A percentile compares a stretch with the other conserved stretches of the same genome.
phyloP scores from a whole-genome alignment of 2,888 invertebrate species.

The Dynastes hyllus region DNA sequence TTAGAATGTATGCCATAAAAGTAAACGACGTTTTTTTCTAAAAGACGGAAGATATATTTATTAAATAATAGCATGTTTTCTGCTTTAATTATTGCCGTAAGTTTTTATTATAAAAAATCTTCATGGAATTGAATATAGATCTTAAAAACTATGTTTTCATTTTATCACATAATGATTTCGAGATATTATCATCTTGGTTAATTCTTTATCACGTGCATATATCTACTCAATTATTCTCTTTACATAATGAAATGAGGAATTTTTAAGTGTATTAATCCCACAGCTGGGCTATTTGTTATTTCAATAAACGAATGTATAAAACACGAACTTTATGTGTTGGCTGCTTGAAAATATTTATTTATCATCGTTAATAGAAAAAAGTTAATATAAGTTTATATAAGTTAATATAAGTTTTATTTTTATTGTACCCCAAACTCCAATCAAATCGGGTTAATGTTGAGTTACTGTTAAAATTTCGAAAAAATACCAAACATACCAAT shows the following conservation, averaged over 20 bases:
- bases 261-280: not conserved
- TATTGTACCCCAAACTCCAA: too few relatives aligned
- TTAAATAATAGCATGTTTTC: conserved; percentile 2
- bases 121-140: not conserved
- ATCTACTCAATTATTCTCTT: too few relatives aligned
- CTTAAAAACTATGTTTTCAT: conserved; percentile 16
- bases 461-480: too few relatives aligned
- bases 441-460: too few relatives aligned
- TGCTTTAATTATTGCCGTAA: conserved; percentile 17
- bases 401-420: too few relatives aligned
- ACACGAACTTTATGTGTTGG: not conserved
- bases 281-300: not conserved
- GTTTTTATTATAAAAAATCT: conserved; percentile 14
- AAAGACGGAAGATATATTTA: not conserved
- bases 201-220: too few relatives aligned
- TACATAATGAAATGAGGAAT: too few relatives aligned
- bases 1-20: conserved; percentile 22
- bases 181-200: not conserved
- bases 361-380: too few relatives aligned
- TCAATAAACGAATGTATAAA: not conserved
- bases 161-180: not conserved
- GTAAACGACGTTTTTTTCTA: not conserved
- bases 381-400: too few relatives aligned
- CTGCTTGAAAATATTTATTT: too few relatives aligned
- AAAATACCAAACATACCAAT: too few relatives aligned